Evolutionary conservation across 64 coral and sea anemone genomes (phyloP), one percentile per base, ranked within the genome.

Genomic region (Stylophora pistillata): DNA sequence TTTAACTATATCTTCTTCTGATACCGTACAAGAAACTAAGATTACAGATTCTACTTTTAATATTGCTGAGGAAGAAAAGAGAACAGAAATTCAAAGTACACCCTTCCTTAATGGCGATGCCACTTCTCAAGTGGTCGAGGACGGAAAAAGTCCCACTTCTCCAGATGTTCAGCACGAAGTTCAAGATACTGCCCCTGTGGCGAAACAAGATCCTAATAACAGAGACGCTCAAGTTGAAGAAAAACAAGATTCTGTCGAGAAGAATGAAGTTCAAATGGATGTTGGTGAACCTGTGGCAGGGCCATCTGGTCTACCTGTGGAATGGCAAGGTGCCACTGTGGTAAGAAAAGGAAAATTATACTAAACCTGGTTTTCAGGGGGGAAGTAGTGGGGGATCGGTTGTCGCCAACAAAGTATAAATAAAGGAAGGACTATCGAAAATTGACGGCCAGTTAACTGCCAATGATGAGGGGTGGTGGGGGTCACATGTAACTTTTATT

Each of bases 261-360:
- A 84, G 34, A 69, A 32, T 25, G 41, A 14, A 25, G 61, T 25
- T 84, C 23, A 34, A n/a, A 84, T 70, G 80, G 32, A 63, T 70
- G 80, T 69, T 63, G 61, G 53, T 54, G 80, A 84, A 37, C 80
- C 64, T 25, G 80, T 69, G 80, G 60, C 80, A 12, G 80, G 80
- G 0, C 80, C 62, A 21, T 84, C 80, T 84, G 80, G 80, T 18
- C 58, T 84, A 15, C 80, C 80, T 84, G 80, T 84, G 80, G 80
- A 84, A 69, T 84, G 80, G 80, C 80, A 70, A 28, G 61, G 58
- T 26, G 80, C 80, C 26, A 66, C 80, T 69, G 34, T 84, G 80
- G 80, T 84, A 84, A 27, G 80, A 26, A 21, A 26, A 10, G 25
- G 1, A n/a, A 21, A 65, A 57, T 23, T 23, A 18, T 65, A 65